Conservation (phyloP, 2,113 vertebrate genomes). For the Gasterosteus nipponicus region DNA sequence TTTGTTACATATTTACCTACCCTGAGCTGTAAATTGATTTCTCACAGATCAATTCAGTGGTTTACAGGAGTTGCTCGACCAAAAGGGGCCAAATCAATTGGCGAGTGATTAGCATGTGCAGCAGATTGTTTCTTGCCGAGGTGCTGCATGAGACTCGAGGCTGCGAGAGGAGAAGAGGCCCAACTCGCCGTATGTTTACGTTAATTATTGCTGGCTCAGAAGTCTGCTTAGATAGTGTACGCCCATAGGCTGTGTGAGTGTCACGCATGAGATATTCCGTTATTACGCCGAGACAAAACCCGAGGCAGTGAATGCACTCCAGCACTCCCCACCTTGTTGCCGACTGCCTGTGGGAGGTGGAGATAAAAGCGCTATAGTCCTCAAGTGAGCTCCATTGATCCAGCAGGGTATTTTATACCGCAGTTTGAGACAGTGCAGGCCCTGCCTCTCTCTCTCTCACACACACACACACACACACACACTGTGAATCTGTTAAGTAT, state of each 20-base stretch:
- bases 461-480: slow-evolving; percentile 22
- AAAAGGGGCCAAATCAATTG: slow-evolving; percentile 72
- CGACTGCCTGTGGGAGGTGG: slow-evolving; percentile 62
- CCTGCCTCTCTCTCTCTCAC: not conserved
- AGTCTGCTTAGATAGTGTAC: slow-evolving; percentile 61
- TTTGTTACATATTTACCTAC: slow-evolving; percentile 70
- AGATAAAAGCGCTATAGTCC: slow-evolving; percentile 68
- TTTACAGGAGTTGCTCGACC: slow-evolving; percentile 74
- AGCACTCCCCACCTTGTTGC: slow-evolving; percentile 62
- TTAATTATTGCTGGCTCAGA: slow-evolving; percentile 71
- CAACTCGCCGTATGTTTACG: slow-evolving; percentile 65
- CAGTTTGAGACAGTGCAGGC: slow-evolving; percentile 35
- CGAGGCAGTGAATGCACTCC: slow-evolving; percentile 56
- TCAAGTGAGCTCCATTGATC: slow-evolving; percentile 70
- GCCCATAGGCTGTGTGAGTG: slow-evolving; percentile 60
- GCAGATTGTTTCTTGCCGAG: slow-evolving; percentile 59
- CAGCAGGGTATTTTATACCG: slow-evolving; percentile 61
- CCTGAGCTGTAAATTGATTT: slow-evolving; percentile 75
- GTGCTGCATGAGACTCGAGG: slow-evolving; percentile 13
- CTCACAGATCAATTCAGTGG: slow-evolving; percentile 67
- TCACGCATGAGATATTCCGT: slow-evolving; percentile 73
- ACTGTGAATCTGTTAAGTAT: slow-evolving; percentile 1
- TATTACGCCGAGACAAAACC: slow-evolving; percentile 70
- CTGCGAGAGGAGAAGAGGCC: slow-evolving; percentile 7
- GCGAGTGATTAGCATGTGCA: slow-evolving; percentile 74